These are phyloP conservation scores for Hypselothyrea guttata DNA, from an alignment of 2,888 invertebrate species.

Conservation along the genomic window DNA sequence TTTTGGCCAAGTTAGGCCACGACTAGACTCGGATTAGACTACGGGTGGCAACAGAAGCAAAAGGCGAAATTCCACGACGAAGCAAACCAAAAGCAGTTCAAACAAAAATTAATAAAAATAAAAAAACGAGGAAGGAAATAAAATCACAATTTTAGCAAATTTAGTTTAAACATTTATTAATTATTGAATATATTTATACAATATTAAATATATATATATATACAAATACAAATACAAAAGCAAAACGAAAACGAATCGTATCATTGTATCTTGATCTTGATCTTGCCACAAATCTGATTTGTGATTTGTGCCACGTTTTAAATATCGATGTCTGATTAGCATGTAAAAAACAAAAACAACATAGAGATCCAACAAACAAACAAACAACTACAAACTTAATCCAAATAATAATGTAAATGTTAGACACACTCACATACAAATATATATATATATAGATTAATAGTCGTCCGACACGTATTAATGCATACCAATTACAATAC, in stretches of 20 bases:
- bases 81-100: slow-evolving; percentile 78
- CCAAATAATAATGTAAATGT: slow-evolving; percentile 63
- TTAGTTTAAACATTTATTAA: slow-evolving; percentile 73
- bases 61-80: slow-evolving; percentile 54
- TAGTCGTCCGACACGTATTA: slow-evolving; percentile 56
- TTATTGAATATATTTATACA: slow-evolving; percentile 51
- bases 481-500: slow-evolving; percentile 64
- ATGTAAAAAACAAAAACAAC: slow-evolving; percentile 45
- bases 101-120: too few species aligned
- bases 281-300: slow-evolving; percentile 75
- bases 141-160: slow-evolving; percentile 74
- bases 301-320: slow-evolving; percentile 78
- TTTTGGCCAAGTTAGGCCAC: slow-evolving; percentile 16
- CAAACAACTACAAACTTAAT: slow-evolving; percentile 53
- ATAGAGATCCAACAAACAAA: slow-evolving; percentile 22
- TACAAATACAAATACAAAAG: slow-evolving; percentile 24
- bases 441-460: slow-evolving; percentile 12
- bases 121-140: too few species aligned
- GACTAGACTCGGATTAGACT: slow-evolving; percentile 47
- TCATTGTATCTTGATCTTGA: slow-evolving; percentile 76
- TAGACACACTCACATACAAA: slow-evolving; percentile 29
- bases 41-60: slow-evolving; percentile 51
- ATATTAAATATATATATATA: slow-evolving; percentile 41
- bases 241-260: slow-evolving; percentile 64
- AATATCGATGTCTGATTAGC: slow-evolving; percentile 78